Percentiles rank a stretch among this genome's conserved stretches.
Conservation (phyloP, 2,888 invertebrate species). For the Molorchus minor region DNA sequence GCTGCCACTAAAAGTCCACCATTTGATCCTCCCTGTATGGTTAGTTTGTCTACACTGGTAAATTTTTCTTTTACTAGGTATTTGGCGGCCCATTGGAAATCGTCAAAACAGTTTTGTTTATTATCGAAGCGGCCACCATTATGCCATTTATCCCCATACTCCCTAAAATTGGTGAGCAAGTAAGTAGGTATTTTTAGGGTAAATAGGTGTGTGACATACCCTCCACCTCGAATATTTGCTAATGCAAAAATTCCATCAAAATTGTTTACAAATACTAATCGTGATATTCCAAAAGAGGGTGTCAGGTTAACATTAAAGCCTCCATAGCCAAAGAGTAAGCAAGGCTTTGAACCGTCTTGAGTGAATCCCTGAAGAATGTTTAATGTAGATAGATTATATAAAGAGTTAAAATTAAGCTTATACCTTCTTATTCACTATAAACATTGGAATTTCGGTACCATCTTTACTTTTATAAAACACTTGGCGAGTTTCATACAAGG, state of each 20-base stretch:
- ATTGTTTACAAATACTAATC: conserved; percentile 88
- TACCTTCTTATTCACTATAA: conserved; percentile 83
- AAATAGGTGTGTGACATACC: conserved; percentile 70
- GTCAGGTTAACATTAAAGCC: conserved; percentile 94
- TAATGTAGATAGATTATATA: too few species aligned
- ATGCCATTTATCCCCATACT: conserved; percentile 98
- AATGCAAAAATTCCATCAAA: conserved; percentile 89
- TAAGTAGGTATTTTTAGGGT: too few species aligned
- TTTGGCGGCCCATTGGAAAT: conserved; percentile 92
- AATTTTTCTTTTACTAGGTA: conserved; percentile 85
- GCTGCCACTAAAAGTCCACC: conserved; percentile 97
- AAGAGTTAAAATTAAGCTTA: too few species aligned
- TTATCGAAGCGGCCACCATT: conserved; percentile 88
- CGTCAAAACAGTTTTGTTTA: conserved; percentile 98
- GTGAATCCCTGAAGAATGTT: conserved; percentile 66
- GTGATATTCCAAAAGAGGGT: conserved; percentile 88
- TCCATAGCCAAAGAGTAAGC: conserved; percentile 94
- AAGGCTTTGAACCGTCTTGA: conserved; percentile 78
- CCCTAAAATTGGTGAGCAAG: conserved; percentile 68
- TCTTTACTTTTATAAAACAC: conserved; percentile 94
- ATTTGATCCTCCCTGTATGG: conserved; percentile 95
- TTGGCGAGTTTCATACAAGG: conserved; percentile 84
- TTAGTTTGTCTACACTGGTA: conserved; percentile 77
- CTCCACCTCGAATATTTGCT: conserved; percentile 96
- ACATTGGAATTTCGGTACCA: conserved; percentile 95